Evolutionary conservation across 2,888 invertebrate species (phyloP).

Genomic region (Pinctada fucata): DNA sequence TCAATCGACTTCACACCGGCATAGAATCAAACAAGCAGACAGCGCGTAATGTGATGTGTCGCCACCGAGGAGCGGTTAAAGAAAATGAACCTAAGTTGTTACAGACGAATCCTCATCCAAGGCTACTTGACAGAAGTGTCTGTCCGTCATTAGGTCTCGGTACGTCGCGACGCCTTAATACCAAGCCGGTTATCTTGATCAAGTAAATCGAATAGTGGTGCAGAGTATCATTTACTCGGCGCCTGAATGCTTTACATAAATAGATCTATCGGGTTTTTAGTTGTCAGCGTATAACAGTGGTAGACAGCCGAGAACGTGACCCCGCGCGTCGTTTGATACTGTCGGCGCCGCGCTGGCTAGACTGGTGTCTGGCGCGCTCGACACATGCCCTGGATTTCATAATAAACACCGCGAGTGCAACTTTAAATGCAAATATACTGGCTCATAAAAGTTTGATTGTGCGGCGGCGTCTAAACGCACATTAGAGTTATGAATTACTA

Average conservation of each 20-base stretch:
- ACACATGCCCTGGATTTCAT: background rate
- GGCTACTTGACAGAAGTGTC: background rate
- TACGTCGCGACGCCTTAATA: background rate
- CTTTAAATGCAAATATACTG: background rate
- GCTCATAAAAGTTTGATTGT: too few relatives aligned
- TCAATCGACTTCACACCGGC: background rate
- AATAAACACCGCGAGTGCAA: background rate
- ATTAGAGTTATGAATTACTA: too few relatives aligned
- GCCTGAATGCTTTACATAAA: background rate
- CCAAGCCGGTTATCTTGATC: background rate
- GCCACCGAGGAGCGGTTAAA: background rate
- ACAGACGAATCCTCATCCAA: background rate
- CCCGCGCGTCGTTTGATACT: background rate
- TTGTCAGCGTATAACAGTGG: background rate
- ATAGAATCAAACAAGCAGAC: background rate
- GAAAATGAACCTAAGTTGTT: background rate
- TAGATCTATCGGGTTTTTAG: background rate
- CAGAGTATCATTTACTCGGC: background rate
- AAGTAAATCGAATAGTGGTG: background rate
- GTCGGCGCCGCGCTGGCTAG: constrained; percentile 2
- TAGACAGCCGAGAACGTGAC: background rate
- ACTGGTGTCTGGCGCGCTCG: background rate
- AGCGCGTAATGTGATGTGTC: background rate
- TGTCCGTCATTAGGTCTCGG: background rate
- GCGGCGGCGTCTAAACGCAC: too few relatives aligned